Percentiles rank a stretch among this genome's conserved stretches.
Evolutionary conservation across 2,113 vertebrate species (phyloP).

Genomic region (Puma concolor): DNA sequence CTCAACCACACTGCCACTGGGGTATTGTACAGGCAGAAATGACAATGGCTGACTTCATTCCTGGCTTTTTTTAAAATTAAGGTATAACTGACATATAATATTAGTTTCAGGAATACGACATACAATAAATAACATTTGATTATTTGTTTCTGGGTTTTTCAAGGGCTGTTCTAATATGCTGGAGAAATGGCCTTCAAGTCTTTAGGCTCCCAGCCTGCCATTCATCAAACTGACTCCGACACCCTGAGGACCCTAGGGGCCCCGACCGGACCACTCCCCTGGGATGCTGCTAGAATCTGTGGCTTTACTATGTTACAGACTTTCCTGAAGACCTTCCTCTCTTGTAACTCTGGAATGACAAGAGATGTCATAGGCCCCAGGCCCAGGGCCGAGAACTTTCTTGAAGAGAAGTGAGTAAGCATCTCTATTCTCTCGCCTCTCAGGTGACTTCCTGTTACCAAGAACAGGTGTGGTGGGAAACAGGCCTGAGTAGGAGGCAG

Average conservation of each 20-base stretch:
- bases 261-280: background rate
- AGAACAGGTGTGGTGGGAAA: constrained; percentile 69
- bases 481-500: background rate
- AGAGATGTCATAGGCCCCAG: background rate
- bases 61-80: background rate
- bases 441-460: constrained; percentile 64
- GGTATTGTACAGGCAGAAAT: background rate
- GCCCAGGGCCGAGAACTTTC: background rate
- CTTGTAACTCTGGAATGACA: background rate
- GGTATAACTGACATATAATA: background rate
- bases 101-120: background rate
- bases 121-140: background rate
- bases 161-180: background rate
- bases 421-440: constrained; percentile 8
- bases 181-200: background rate
- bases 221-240: background rate
- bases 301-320: background rate
- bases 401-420: background rate
- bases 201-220: background rate
- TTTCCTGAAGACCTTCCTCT: background rate
- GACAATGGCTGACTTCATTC: background rate
- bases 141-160: background rate
- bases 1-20: background rate
- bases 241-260: background rate
- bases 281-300: background rate